These are phyloP conservation scores for Botia almorhae DNA, from an alignment of 2,797 vertebrate genomes.

Conservation along the genomic window DNA sequence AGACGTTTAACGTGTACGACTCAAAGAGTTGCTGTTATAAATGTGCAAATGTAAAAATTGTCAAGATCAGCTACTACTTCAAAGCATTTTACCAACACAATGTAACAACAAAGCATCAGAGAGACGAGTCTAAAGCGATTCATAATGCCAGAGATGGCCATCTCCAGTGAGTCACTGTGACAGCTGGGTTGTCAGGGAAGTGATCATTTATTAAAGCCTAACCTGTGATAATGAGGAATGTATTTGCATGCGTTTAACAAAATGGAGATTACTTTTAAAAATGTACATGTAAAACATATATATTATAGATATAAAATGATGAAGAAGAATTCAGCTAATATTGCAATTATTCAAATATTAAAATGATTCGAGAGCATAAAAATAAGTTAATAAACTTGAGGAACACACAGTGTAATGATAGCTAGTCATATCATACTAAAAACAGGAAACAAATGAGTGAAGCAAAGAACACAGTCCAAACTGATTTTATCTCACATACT, in stretches of 20 bases:
- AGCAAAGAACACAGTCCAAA: no score
- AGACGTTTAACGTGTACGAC: slow-evolving; percentile 12
- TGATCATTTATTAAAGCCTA: slow-evolving; percentile 24
- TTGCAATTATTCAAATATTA: no score
- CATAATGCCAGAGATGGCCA: not conserved
- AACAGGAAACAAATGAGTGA: no score
- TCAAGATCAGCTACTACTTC: not conserved
- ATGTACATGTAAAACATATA: no score
- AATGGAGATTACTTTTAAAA: not conserved
- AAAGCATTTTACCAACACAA: slow-evolving; percentile 21
- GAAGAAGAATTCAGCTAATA: not conserved
- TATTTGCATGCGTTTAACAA: not conserved
- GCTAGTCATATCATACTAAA: not conserved
- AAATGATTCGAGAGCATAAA: no score
- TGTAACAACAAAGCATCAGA: slow-evolving; percentile 6
- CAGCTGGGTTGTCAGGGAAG: slow-evolving; percentile 30
- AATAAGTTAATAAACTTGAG: not conserved
- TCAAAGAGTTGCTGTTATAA: slow-evolving; percentile 11
- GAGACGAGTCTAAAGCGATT: slow-evolving; percentile 1
- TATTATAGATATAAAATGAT: no score
- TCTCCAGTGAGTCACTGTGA: not conserved
- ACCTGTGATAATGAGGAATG: slow-evolving; percentile 1
- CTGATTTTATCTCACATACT: not conserved
- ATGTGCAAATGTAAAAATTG: slow-evolving; percentile 2
- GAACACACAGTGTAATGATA: not conserved